These are phyloP conservation scores for Garra rufa DNA, from an alignment of 2,113 vertebrate species.

Conservation along the genomic window DNA sequence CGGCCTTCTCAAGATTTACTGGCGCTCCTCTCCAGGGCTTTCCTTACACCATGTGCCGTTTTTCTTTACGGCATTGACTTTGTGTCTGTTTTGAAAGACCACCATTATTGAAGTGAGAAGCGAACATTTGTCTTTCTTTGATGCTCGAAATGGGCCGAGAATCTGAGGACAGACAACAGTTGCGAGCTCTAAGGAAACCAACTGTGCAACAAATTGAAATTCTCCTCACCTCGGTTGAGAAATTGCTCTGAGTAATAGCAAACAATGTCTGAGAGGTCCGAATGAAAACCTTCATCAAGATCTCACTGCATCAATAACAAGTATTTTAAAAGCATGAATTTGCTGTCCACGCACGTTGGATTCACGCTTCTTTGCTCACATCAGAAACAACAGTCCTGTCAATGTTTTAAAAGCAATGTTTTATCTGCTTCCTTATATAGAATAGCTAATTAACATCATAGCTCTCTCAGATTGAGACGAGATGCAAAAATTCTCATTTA, in stretches of 20 bases:
- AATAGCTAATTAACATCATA: background rate
- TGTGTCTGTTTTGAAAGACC: conserved; percentile 67
- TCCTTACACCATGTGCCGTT: conserved; percentile 56
- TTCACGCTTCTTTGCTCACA: conserved; percentile 7
- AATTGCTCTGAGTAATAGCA: conserved; percentile 33
- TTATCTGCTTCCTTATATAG: conserved; percentile 7
- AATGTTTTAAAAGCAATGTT: conserved; percentile 7
- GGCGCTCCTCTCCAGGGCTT: conserved; percentile 57
- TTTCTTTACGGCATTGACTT: conserved; percentile 69
- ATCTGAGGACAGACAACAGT: conserved; percentile 61
- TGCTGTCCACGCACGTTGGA: background rate
- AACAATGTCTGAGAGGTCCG: conserved; percentile 19
- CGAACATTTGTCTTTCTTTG: conserved; percentile 63
- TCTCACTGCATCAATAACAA: conserved; percentile 32
- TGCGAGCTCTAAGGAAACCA: conserved; percentile 71
- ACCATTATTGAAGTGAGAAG: conserved; percentile 74
- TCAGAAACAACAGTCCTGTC: conserved; percentile 8
- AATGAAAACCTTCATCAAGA: conserved; percentile 45
- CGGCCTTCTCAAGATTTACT: conserved; percentile 60
- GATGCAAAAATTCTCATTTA: conserved; percentile 1
- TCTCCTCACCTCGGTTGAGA: conserved; percentile 43
- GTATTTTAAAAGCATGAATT: conserved; percentile 25
- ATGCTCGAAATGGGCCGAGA: conserved; percentile 67
- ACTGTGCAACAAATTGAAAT: conserved; percentile 55
- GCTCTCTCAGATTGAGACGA: background rate